Percentiles rank a stretch among this genome's conserved stretches.
phyloP scores from a whole-genome alignment of 2,797 vertebrate species.

The Toxotes lorentzi region DNA sequence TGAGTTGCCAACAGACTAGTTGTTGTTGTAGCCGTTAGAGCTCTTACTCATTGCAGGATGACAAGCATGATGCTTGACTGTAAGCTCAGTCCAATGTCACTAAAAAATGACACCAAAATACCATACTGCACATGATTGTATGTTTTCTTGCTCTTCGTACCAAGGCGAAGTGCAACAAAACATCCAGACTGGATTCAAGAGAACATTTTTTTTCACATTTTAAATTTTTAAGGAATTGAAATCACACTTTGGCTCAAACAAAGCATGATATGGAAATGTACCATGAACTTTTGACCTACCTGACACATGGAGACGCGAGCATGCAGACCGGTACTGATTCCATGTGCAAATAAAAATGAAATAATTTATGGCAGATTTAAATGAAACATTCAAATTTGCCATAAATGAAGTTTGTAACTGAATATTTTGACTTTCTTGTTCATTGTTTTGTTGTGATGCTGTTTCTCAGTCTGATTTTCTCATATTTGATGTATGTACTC shows the following conservation, averaged over 20 bases:
- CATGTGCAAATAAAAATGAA: too few species aligned
- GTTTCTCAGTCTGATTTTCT: conserved; percentile 1
- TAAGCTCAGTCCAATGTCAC: background rate
- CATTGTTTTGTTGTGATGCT: conserved; percentile 4
- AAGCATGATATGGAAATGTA: conserved; percentile 42
- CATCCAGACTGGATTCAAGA: background rate
- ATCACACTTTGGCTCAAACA: conserved; percentile 11
- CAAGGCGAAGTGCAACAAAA: too few species aligned
- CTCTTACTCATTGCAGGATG: background rate
- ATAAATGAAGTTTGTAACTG: background rate
- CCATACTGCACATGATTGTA: conserved; percentile 3
- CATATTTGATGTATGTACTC: background rate
- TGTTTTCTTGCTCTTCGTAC: conserved; percentile 16
- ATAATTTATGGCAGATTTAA: too few species aligned
- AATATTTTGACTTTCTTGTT: conserved; percentile 5
- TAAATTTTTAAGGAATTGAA: conserved; percentile 21
- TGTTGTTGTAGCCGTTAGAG: background rate
- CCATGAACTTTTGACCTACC: conserved; percentile 18
- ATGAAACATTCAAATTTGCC: conserved; percentile 21
- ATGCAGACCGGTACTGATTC: conserved; percentile 20
- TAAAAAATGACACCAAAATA: conserved; percentile 11
- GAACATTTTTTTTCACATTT: conserved; percentile 3
- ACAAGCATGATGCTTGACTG: conserved; percentile 4
- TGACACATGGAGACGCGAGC: conserved; percentile 1
- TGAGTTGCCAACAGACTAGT: conserved; percentile 18